A percentile compares a stretch with the other conserved stretches of the same genome.
phyloP scores from a whole-genome alignment of 2,797 vertebrate genomes.

The Lycodopsis pacificus region DNA sequence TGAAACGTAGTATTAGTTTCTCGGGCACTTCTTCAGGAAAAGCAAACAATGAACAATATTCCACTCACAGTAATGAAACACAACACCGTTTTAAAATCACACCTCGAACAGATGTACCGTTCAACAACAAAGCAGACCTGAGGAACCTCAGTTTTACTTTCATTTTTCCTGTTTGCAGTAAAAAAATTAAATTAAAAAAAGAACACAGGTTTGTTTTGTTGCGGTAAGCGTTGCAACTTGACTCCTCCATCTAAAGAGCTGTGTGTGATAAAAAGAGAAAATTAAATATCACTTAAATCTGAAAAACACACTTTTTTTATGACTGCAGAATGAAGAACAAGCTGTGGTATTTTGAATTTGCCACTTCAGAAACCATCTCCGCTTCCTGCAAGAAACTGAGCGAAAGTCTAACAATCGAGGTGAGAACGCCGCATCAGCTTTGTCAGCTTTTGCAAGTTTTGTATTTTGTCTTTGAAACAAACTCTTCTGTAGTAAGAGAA shows the following conservation, averaged over 20 bases:
- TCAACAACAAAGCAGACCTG: not conserved
- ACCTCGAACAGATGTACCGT: not conserved
- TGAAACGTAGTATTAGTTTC: not conserved
- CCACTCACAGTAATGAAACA: not conserved
- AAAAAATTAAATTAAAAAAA: not conserved
- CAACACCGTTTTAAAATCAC: constrained; percentile 5
- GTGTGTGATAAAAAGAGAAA: constrained; percentile 14
- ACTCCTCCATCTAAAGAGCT: constrained; percentile 4
- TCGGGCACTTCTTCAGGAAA: not conserved
- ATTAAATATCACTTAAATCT: constrained; percentile 32
- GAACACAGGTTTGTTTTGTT: constrained; percentile 47
- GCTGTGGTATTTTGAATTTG: constrained; percentile 97
- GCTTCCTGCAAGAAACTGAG: constrained; percentile 94
- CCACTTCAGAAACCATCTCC: constrained; percentile 96
- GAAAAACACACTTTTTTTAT: constrained; percentile 23
- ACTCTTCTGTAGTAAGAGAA: not conserved
- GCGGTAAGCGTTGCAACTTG: constrained; percentile 9
- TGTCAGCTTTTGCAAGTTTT: not conserved
- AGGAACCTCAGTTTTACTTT: not conserved
- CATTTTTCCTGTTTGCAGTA: constrained; percentile 4
- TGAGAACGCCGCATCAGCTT: constrained; percentile 58
- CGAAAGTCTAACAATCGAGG: constrained; percentile 92
- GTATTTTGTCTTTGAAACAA: constrained; percentile 15
- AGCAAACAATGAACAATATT: not conserved
- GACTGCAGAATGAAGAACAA: constrained; percentile 95